Percentiles rank a stretch among this genome's conserved stretches.
phyloP scores from a whole-genome alignment of 2,113 vertebrate genomes.

The Phyllopteryx taeniolatus region DNA sequence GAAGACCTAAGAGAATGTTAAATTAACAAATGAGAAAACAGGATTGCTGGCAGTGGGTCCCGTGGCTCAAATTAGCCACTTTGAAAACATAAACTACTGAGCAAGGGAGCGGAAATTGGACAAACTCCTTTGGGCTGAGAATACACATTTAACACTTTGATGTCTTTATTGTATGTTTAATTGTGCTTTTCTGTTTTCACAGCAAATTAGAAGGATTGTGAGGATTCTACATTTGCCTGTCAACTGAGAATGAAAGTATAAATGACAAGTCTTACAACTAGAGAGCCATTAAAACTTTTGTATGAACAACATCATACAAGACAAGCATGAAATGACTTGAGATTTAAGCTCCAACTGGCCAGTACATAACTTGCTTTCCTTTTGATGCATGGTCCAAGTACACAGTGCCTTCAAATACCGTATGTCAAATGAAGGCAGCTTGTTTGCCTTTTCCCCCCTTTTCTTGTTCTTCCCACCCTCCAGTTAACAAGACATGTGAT shows the following conservation, averaged over 20 bases:
- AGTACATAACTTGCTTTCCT: conserved; percentile 8
- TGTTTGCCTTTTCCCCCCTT: background rate
- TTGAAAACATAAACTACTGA: conserved; percentile 3
- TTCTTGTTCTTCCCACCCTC: conserved; percentile 33
- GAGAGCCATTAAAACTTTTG: background rate
- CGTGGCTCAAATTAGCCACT: conserved; percentile 32
- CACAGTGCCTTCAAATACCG: background rate
- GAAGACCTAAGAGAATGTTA: background rate
- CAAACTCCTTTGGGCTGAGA: background rate
- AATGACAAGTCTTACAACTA: background rate
- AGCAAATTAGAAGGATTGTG: background rate
- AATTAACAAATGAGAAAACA: conserved; percentile 30
- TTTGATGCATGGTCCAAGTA: background rate
- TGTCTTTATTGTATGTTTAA: background rate
- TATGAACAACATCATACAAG: background rate
- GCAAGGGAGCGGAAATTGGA: background rate
- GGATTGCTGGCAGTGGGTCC: conserved; percentile 18
- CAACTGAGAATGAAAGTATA: background rate
- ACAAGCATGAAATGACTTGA: conserved; percentile 17
- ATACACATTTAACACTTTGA: background rate
- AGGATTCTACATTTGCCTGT: background rate
- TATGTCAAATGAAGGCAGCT: background rate
- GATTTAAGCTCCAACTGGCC: conserved; percentile 14
- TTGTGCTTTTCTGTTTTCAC: background rate
- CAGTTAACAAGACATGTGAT: conserved; percentile 66